These are phyloP conservation scores for Pelochelys cantorii DNA, from an alignment of 2,797 vertebrate genomes.

Conservation along the genomic window DNA sequence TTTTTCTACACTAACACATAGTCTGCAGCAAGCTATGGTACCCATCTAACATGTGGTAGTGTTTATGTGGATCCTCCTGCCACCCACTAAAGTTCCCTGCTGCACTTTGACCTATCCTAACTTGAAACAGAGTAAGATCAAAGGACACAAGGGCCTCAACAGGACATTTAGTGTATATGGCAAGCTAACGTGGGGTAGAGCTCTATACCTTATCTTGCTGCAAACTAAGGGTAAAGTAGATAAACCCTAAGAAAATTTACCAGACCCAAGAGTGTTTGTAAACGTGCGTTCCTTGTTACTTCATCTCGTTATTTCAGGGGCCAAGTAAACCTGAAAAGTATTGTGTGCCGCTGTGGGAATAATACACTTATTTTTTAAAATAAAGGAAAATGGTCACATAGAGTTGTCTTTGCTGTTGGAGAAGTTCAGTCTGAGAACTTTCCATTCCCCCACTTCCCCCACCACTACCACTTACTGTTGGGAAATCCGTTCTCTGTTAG, in stretches of 20 bases:
- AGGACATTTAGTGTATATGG: background rate
- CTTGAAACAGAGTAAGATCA: background rate
- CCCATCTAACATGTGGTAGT: too few relatives aligned
- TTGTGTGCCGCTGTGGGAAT: background rate
- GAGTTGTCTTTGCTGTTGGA: background rate
- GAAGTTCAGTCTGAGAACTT: background rate
- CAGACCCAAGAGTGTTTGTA: background rate
- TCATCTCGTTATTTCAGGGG: background rate
- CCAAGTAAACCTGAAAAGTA: background rate
- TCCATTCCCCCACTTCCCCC: background rate
- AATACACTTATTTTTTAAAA: background rate
- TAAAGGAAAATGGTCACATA: background rate
- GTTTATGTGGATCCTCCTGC: background rate
- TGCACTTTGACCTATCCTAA: background rate
- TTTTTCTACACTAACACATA: background rate
- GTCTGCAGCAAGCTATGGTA: background rate
- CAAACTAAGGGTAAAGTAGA: background rate
- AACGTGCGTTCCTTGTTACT: background rate
- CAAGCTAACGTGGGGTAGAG: background rate
- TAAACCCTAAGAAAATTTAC: background rate
- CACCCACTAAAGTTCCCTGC: background rate
- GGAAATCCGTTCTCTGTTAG: background rate
- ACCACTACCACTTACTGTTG: background rate
- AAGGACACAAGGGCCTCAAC: background rate
- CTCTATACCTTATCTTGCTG: background rate